Percentiles rank a stretch among this genome's conserved stretches.
These are phyloP conservation scores for Cebus imitator DNA, from an alignment of 2,113 vertebrate species.

Conservation along the genomic window DNA sequence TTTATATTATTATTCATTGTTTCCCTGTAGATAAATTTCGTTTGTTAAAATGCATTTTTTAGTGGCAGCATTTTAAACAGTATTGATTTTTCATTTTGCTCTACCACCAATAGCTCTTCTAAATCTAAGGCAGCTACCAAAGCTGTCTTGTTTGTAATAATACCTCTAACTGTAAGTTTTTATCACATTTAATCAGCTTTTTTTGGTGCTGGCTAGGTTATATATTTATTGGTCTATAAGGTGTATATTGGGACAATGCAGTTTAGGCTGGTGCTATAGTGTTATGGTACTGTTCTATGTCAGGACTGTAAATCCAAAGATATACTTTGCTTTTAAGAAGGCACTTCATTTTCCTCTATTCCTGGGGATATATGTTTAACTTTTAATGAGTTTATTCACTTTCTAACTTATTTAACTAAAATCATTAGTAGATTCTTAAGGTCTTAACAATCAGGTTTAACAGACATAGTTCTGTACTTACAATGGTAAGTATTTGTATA, in stretches of 20 bases:
- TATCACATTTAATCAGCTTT: background rate
- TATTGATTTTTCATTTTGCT: slow-evolving; percentile 38
- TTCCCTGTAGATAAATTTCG: slow-evolving; percentile 27
- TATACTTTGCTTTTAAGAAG: slow-evolving; percentile 8
- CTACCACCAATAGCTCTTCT: background rate
- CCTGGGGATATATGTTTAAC: background rate
- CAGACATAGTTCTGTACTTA: background rate
- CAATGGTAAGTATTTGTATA: background rate
- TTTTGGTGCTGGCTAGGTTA: background rate
- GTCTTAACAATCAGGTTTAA: slow-evolving; percentile 3
- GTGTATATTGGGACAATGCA: background rate
- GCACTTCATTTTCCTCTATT: background rate
- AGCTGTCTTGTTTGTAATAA: background rate
- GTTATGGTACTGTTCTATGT: background rate
- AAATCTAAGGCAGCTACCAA: slow-evolving; percentile 30
- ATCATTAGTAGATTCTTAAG: background rate
- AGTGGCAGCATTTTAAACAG: slow-evolving; percentile 28
- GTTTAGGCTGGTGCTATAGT: background rate
- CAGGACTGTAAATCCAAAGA: background rate
- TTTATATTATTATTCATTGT: background rate
- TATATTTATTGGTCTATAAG: background rate
- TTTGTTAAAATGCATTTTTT: slow-evolving; percentile 28
- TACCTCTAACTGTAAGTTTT: background rate
- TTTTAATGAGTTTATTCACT: background rate
- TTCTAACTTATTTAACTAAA: slow-evolving; percentile 29